Conservation (phyloP, 2,113 vertebrate genomes). For the Chascanopsetta lugubris region DNA sequence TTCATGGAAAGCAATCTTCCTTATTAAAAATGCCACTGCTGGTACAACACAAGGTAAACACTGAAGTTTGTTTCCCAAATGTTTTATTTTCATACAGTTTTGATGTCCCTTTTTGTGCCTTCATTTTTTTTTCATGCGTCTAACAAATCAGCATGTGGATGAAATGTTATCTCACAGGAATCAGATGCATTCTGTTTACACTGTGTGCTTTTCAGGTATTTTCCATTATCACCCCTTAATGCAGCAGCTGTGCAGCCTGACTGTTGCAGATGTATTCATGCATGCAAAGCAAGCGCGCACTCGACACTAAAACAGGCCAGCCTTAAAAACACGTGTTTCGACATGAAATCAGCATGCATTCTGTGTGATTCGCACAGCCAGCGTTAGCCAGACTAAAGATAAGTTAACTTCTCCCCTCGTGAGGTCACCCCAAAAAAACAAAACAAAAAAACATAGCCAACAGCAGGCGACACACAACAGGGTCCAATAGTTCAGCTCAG, state of each 20-base stretch:
- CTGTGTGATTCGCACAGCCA: slow-evolving; percentile 58
- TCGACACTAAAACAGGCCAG: slow-evolving; percentile 49
- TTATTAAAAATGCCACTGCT: slow-evolving; percentile 84
- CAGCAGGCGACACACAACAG: slow-evolving; percentile 64
- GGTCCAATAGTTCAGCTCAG: slow-evolving; percentile 39
- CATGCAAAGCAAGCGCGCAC: slow-evolving; percentile 66
- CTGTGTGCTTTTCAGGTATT: slow-evolving; percentile 63
- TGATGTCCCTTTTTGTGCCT: slow-evolving; percentile 44
- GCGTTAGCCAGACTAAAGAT: slow-evolving; percentile 46
- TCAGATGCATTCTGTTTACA: slow-evolving; percentile 40
- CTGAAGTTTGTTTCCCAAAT: slow-evolving; percentile 62
- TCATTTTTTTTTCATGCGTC: slow-evolving; percentile 38
- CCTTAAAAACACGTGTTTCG: slow-evolving; percentile 69
- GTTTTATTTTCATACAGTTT: slow-evolving; percentile 48
- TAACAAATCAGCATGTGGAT: slow-evolving; percentile 41
- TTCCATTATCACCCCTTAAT: slow-evolving; percentile 62
- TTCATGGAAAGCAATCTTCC: slow-evolving; percentile 97
- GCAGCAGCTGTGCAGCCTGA: slow-evolving; percentile 71
- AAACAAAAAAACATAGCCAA: slow-evolving; percentile 58
- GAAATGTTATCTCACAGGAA: slow-evolving; percentile 29
- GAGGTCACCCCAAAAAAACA: slow-evolving; percentile 57
- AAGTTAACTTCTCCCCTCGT: slow-evolving; percentile 42
- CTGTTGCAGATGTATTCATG: slow-evolving; percentile 76
- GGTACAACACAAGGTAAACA: slow-evolving; percentile 96
- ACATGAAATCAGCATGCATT: slow-evolving; percentile 65